Evolutionary conservation across 2,888 invertebrate species (phyloP).

Genomic region (Dolichopus griseipennis): DNA sequence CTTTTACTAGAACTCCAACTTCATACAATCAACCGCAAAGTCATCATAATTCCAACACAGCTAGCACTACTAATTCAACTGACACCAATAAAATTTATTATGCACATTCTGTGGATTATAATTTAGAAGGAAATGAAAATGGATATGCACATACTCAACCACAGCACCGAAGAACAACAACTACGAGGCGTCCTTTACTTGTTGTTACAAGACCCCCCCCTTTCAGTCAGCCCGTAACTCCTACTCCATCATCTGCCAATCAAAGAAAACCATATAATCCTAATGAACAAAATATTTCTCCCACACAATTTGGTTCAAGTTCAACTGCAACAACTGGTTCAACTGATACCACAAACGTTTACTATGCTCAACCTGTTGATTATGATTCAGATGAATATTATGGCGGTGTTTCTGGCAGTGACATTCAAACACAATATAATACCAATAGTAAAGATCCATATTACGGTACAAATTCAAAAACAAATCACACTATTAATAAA

Average conservation of each 20-base stretch:
- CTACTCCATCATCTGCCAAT: neutral
- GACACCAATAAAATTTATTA: no score
- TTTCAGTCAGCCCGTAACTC: neutral
- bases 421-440: neutral
- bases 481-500: neutral
- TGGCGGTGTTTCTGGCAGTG: neutral
- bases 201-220: neutral
- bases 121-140: no score
- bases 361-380: constrained; percentile 34
- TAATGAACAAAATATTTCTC: constrained; percentile 6
- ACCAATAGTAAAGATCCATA: no score
- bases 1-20: no score
- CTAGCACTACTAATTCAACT: no score
- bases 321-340: constrained; percentile 15
- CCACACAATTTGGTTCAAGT: constrained; percentile 18
- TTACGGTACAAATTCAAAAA: neutral
- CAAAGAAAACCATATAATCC: neutral
- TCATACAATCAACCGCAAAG: no score
- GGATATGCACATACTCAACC: neutral
- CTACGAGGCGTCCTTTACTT: neutral
- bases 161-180: neutral
- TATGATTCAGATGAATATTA: constrained; percentile 27
- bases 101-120: no score
- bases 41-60: no score
- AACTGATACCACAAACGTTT: constrained; percentile 22